phyloP scores from a whole-genome alignment of 2,113 vertebrate genomes.

The Microtus pennsylvanicus region DNA sequence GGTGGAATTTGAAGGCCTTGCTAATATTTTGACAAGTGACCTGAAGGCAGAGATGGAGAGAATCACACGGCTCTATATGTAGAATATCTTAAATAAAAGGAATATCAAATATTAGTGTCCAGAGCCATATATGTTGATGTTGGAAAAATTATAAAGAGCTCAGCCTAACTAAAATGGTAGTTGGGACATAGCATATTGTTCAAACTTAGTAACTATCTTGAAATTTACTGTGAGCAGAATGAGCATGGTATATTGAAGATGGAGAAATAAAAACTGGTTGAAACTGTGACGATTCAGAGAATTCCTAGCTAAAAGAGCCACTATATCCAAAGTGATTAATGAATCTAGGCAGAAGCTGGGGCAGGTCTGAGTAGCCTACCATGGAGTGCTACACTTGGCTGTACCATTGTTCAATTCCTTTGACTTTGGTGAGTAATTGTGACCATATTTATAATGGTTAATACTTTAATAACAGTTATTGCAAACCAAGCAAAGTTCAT shows the following conservation, averaged over 20 bases:
- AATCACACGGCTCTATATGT: not conserved
- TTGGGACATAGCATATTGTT: no score
- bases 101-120: not conserved
- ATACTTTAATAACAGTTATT: constrained; percentile 13
- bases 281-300: not conserved
- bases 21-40: not conserved
- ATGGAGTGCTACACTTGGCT: not conserved
- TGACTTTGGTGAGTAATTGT: constrained; percentile 1
- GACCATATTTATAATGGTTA: constrained; percentile 5
- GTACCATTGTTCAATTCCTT: not conserved
- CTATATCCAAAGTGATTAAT: not conserved
- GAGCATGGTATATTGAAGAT: not conserved
- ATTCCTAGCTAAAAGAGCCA: not conserved
- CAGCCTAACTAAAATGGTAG: not conserved
- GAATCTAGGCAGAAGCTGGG: not conserved
- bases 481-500: not conserved
- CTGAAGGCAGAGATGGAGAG: not conserved
- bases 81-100: not conserved
- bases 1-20: not conserved
- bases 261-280: constrained; percentile 1
- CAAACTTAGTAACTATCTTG: not conserved
- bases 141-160: not conserved
- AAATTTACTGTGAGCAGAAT: not conserved
- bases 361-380: not conserved
- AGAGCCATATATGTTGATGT: not conserved